A percentile compares a stretch with the other conserved stretches of the same genome.
Evolutionary conservation across 2,888 invertebrate genomes (phyloP).

Genomic region (Plebejus melissa): DNA sequence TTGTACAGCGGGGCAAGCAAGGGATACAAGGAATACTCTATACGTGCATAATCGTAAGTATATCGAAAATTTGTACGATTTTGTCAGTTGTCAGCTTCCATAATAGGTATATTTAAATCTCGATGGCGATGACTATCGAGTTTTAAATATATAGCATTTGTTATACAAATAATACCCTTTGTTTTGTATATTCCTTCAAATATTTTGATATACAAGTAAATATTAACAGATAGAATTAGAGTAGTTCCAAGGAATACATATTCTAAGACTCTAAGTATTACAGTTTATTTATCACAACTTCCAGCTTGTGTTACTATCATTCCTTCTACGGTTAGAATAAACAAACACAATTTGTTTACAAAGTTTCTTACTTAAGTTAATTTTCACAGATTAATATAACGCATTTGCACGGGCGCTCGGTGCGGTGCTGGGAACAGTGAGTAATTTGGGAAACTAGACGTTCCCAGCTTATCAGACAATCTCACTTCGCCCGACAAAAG

Average conservation of each 20-base stretch:
- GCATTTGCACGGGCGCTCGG: constrained; percentile 16
- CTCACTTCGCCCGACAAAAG: constrained; percentile 15
- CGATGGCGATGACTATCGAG: too few species aligned
- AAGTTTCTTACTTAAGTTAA: constrained; percentile 15
- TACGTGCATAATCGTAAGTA: not conserved
- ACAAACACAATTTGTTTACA: constrained; percentile 21
- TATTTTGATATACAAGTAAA: too few species aligned
- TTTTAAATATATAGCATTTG: too few species aligned
- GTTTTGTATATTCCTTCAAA: too few species aligned
- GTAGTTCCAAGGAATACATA: too few species aligned
- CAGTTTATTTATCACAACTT: not conserved
- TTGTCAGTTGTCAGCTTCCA: too few species aligned
- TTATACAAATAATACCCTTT: too few species aligned
- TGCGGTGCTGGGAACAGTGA: constrained; percentile 12
- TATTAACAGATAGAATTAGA: too few species aligned
- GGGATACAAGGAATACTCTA: too few species aligned
- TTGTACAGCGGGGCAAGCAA: constrained; percentile 7
- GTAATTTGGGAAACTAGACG: constrained; percentile 20
- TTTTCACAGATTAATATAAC: constrained; percentile 21
- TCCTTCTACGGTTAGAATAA: not conserved
- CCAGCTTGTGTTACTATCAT: not conserved
- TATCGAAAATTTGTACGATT: too few species aligned
- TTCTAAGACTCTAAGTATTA: not conserved
- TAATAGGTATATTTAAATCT: too few species aligned
- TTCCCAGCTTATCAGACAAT: constrained; percentile 21